Base-by-base conservation (phyloP, 2,888 invertebrate genomes). In the Liopterus haemorrhoidalis region DNA sequence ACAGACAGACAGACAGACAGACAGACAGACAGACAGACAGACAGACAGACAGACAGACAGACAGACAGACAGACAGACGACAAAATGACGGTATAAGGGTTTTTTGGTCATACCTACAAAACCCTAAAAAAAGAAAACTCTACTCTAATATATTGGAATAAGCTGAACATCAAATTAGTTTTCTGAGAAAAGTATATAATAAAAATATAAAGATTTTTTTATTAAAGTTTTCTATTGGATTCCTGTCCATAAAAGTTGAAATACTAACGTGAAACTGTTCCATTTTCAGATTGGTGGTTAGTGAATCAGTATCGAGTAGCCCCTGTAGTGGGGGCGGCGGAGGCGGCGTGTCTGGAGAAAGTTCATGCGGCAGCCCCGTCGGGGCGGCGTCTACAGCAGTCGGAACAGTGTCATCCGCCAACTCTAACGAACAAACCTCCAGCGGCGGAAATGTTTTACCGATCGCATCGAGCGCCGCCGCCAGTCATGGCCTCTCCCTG, bases 361-460 rank as follows among this genome's bases (percentile, higher is more conserved):
- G 70, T 9, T 77, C 77, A 6, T 79, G 78, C 50, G 74, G 76
- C 53, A 78, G 78, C 5, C 79, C 79, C 19, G 66, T 64, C 28
- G 62, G 62, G 14, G 59, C 60, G 16, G 58, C 63, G 20, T 57
- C 62, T 39, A 57, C 61, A 20, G 61, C 60, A 39, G 41, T 27
- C 46, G 47, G 15, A 36, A 38, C 41, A 22, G 31, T 33, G 16
- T 25, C 32, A 15, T 43, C 30, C 19, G 16, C 18, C 21, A 25
- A 16, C 31, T 20, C 30, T 5, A 20, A 16, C 11, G 5, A 15
- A 19, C 11, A 27, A 16, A 21, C 21, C 21, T 21, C 15, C 22
- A n/a, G 28, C 25, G 18, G 12, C 21, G 21, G 33, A n/a, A 41
- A 31, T 25, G 32, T 28, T 19, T 27, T 32, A 14, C 25, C 33